Conservation (phyloP, 2,113 vertebrate species). For the Gadus chalcogrammus region DNA sequence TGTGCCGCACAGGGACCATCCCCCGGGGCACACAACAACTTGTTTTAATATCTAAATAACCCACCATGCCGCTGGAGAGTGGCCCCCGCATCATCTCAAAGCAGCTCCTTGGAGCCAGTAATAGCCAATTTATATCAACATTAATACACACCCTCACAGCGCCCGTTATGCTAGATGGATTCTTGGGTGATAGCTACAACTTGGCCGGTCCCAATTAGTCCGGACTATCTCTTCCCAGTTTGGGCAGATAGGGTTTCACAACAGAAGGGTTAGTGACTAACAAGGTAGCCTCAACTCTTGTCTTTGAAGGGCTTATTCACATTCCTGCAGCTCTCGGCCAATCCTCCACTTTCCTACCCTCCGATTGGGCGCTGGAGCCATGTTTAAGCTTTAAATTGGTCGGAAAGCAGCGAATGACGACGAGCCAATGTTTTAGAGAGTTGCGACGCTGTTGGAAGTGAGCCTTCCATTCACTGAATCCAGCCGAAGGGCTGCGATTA, state of each 20-base stretch:
- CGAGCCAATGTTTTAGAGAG: constrained; percentile 24
- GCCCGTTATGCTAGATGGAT: background rate
- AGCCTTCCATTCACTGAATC: constrained; percentile 9
- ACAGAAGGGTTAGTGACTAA: constrained; percentile 12
- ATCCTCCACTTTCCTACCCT: constrained; percentile 47
- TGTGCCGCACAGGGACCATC: background rate
- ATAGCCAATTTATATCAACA: constrained; percentile 5
- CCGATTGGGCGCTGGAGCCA: constrained; percentile 40
- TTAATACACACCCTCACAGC: background rate
- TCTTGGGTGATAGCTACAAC: background rate
- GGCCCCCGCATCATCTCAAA: background rate
- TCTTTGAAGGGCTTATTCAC: constrained; percentile 35
- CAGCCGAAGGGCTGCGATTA: too few species aligned
- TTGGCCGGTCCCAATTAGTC: constrained; percentile 18
- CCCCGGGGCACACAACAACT: background rate
- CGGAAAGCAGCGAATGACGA: constrained; percentile 21
- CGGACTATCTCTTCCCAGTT: constrained; percentile 5
- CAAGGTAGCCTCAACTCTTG: constrained; percentile 15
- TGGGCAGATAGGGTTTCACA: background rate
- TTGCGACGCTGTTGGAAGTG: constrained; percentile 23
- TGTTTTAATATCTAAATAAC: background rate
- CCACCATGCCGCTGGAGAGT: background rate
- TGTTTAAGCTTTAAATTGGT: constrained; percentile 47
- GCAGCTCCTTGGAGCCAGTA: constrained; percentile 5
- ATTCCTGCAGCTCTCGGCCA: constrained; percentile 45